Percentiles rank a stretch among this genome's conserved stretches.
Evolutionary conservation across 1,140 invertebrate genomes (phyloP).

Genomic region (Drosophila ironensis): DNA sequence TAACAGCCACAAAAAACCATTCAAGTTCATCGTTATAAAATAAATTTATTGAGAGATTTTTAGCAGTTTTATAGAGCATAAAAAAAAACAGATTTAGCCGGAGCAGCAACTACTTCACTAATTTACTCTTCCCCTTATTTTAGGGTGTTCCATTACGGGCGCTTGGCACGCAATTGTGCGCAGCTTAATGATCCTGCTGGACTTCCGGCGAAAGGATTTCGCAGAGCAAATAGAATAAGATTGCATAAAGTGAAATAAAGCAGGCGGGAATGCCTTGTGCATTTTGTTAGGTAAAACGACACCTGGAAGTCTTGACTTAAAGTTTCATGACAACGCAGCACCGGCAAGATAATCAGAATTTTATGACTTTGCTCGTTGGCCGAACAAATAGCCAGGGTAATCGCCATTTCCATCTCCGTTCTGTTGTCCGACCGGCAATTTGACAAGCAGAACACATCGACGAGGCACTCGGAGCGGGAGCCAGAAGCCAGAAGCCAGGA

Average conservation of each 20-base stretch:
- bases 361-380: conserved; percentile 1
- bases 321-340: conserved; percentile 6
- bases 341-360: conserved; percentile 23
- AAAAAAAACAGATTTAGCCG: too few relatives aligned
- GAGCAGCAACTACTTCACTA: too few relatives aligned
- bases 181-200: conserved; percentile 50
- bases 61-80: too few relatives aligned
- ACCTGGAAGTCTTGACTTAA: conserved; percentile 11
- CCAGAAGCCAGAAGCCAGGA: not conserved
- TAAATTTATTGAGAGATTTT: too few relatives aligned
- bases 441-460: conserved; percentile 22
- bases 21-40: too few relatives aligned
- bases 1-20: not conserved
- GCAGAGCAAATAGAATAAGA: conserved; percentile 4
- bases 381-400: conserved; percentile 34
- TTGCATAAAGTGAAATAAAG: conserved; percentile 1
- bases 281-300: not conserved
- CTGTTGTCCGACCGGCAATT: conserved; percentile 27
- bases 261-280: too few relatives aligned
- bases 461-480: conserved; percentile 5
- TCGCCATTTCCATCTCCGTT: conserved; percentile 21
- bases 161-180: conserved; percentile 47
- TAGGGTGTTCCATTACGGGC: conserved; percentile 1
- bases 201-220: conserved; percentile 29
- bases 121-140: too few relatives aligned